Evolutionary conservation across 2,888 invertebrate species (phyloP).

Genomic region (Pomacea canaliculata): DNA sequence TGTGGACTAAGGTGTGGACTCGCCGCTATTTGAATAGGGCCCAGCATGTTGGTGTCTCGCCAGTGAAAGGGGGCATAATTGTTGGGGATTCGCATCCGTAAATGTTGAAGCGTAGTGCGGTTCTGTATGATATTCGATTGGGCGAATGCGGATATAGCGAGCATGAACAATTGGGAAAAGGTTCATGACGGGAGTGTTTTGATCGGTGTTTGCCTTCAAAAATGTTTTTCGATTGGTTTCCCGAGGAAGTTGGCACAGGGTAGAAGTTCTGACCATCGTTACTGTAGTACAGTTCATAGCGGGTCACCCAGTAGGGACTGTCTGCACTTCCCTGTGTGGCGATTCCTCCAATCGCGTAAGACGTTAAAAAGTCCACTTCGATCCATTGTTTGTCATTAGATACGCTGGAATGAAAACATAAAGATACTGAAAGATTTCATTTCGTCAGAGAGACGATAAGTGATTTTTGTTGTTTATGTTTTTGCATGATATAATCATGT

Average conservation of each 20-base stretch:
- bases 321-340: conserved; percentile 51
- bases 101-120: conserved; percentile 36
- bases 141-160: conserved; percentile 67
- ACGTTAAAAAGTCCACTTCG: conserved; percentile 48
- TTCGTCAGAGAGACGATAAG: too few relatives aligned
- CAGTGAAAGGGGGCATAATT: background rate
- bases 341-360: conserved; percentile 46
- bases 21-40: background rate
- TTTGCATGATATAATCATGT: too few relatives aligned
- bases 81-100: background rate
- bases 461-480: too few relatives aligned
- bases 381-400: conserved; percentile 47
- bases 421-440: background rate
- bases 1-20: too few relatives aligned
- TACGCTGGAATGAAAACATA: conserved; percentile 32
- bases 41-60: too few relatives aligned
- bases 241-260: conserved; percentile 45
- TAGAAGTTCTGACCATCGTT: conserved; percentile 46
- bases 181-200: conserved; percentile 39
- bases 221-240: conserved; percentile 49
- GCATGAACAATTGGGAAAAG: conserved; percentile 36
- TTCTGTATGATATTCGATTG: conserved; percentile 50
- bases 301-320: conserved; percentile 46
- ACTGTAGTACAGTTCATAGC: conserved; percentile 47
- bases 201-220: conserved; percentile 70